Conservation (phyloP, 2,888 invertebrate species). For the Rhagonycha lutea region DNA sequence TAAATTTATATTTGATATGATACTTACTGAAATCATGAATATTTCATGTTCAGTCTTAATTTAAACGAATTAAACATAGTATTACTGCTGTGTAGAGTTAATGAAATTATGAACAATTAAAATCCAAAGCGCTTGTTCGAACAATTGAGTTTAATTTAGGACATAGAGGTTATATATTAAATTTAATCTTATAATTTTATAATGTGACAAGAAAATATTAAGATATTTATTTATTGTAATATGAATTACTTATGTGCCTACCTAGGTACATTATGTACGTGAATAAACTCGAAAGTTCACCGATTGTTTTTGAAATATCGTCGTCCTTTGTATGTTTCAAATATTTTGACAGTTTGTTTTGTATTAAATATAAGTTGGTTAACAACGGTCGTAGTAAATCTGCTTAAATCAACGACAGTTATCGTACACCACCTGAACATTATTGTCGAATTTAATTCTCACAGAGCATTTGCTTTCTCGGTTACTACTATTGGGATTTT, state of each 20-base stretch:
- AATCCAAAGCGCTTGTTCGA: conserved; percentile 12
- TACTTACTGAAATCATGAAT: neutral
- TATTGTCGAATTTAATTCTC: neutral
- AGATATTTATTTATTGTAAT: neutral
- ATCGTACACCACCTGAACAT: conserved; percentile 1
- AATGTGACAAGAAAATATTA: neutral
- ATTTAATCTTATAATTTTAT: conserved; percentile 2
- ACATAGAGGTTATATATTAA: conserved; percentile 10
- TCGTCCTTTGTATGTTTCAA: neutral
- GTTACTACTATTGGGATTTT: neutral
- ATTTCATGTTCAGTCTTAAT: neutral
- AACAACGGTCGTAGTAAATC: neutral
- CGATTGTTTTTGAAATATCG: neutral
- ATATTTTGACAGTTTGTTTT: neutral
- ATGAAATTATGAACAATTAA: conserved; percentile 16
- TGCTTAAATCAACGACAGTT: neutral
- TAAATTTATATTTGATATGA: neutral
- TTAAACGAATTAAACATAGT: conserved; percentile 2
- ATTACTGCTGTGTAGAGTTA: neutral
- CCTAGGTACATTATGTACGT: no score
- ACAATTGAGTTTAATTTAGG: conserved; percentile 18
- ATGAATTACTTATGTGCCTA: neutral
- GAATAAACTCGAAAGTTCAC: neutral
- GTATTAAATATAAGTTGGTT: neutral
- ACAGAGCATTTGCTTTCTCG: neutral